Conservation (phyloP, 2,888 invertebrate species). For the Cordilura impudica region DNA sequence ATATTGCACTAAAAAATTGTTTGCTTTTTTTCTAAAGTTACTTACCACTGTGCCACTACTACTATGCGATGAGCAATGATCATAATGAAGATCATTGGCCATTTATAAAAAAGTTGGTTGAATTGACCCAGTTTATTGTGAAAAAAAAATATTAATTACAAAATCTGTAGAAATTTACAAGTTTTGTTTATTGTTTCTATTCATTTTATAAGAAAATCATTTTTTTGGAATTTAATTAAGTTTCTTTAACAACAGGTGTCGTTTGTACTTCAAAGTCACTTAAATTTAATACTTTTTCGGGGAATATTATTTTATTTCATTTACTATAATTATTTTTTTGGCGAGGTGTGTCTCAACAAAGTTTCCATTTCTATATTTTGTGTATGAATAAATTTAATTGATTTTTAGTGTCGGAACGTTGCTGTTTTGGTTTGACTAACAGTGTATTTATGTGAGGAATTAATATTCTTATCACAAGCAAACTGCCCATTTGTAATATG, state of each 20-base stretch:
- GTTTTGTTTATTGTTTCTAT: neutral
- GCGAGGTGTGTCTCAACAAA: conserved; percentile 11
- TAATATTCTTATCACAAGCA: conserved; percentile 55
- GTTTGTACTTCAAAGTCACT: neutral
- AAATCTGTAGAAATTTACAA: neutral
- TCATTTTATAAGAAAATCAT: neutral
- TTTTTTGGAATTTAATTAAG: neutral
- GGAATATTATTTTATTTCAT: neutral
- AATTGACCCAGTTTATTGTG: conserved; percentile 25
- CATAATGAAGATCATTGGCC: conserved; percentile 28
- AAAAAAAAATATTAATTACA: neutral
- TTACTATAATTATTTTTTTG: neutral
- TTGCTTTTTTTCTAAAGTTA: no score
- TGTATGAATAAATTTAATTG: neutral
- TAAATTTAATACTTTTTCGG: neutral
- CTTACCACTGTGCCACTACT: neutral
- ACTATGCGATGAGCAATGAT: conserved; percentile 14
- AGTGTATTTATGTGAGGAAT: conserved; percentile 18
- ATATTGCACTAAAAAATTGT: no score
- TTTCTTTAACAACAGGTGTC: neutral
- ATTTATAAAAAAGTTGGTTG: neutral
- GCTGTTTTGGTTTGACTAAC: neutral
- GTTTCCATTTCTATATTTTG: conserved; percentile 15
- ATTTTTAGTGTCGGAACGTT: neutral
- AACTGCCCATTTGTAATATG: conserved; percentile 33